Evolutionary conservation across 2,888 invertebrate species (phyloP), one percentile per base, ranked within the genome.

Genomic region (Phania funesta): DNA sequence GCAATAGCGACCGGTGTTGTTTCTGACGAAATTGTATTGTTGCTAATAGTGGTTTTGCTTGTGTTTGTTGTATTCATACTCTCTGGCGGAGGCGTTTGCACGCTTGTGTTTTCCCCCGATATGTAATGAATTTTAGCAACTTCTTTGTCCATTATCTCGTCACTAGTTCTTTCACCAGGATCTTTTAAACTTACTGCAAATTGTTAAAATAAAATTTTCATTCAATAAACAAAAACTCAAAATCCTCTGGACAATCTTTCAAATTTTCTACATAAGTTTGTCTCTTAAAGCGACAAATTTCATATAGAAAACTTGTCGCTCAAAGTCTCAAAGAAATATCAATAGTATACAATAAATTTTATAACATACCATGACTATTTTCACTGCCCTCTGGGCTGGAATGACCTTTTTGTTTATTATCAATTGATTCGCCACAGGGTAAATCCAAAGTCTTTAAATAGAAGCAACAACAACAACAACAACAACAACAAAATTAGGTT

Each of bases 371-470:
- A 85, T 90, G 90, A 88, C 91, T 91, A 87, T 90, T 90, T 85
- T 91, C 91, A 86, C 91, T 91, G 84, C 91, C 90, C 91, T 93
- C 95, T 71, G 95, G 95, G 88, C 95, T 95, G 64, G 95, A 94
- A 83, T 95, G 94, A 6, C 95, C 86, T 83, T 89, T 88, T 86
- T 89, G 89, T 86, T 89, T 89, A 86, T 86, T 95, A 88, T 96
- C 96, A 50, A 82, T 58, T 88, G 94, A 94, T 88, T 95, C 95
- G n/a, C n/a, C n/a, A 88, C 95, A 93, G 80, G 96, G 96, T 88
- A 98, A 93, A 91, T 98, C 96, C 88, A 98, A 92, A 86, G 97
- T 96, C 97, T 97, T 92, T 0, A 90, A 80, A 62, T 77, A 84
- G 71, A 50, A 60, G 64, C 46, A 11, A 48, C 44, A 24, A 24